Evolutionary conservation across 2,888 invertebrate species (phyloP).

Genomic region (Thera obeliscata): DNA sequence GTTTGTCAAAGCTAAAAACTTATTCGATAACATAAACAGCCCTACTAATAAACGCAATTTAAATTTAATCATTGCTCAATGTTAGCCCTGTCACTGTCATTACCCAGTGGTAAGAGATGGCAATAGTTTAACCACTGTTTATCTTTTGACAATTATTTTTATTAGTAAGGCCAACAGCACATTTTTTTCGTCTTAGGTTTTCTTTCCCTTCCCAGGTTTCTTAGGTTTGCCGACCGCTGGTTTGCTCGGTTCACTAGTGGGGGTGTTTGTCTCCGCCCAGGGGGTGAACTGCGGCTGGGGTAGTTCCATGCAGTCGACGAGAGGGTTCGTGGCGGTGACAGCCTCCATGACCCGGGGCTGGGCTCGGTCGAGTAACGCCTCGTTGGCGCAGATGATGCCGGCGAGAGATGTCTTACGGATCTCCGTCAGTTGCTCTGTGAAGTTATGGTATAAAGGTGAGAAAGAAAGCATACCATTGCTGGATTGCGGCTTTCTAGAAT

Average conservation of each 20-base stretch:
- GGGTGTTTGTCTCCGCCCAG: conserved; percentile 78
- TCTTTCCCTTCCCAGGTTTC: conserved; percentile 25
- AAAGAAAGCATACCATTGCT: too few relatives aligned
- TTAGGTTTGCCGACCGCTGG: not conserved
- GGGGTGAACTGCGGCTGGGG: conserved; percentile 81
- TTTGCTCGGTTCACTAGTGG: conserved; percentile 13
- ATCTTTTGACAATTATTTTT: too few relatives aligned
- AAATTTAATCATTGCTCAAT: too few relatives aligned
- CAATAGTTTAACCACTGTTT: too few relatives aligned
- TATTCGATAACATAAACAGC: too few relatives aligned
- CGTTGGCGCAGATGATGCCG: conserved; percentile 90
- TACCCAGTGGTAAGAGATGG: too few relatives aligned
- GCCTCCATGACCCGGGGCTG: conserved; percentile 90
- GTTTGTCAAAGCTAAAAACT: too few relatives aligned
- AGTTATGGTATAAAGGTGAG: not conserved
- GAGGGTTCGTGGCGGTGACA: conserved; percentile 82
- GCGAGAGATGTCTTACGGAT: conserved; percentile 91
- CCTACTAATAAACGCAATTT: too few relatives aligned
- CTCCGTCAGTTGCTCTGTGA: conserved; percentile 89
- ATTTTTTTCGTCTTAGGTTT: conserved; percentile 25
- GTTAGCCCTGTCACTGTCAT: too few relatives aligned
- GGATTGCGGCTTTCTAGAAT: too few relatives aligned
- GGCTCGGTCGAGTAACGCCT: conserved; percentile 86
- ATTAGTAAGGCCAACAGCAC: not conserved
- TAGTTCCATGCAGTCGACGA: conserved; percentile 86